Conservation (phyloP, 2,888 invertebrate genomes). For the Xestobium rufovillosum region DNA sequence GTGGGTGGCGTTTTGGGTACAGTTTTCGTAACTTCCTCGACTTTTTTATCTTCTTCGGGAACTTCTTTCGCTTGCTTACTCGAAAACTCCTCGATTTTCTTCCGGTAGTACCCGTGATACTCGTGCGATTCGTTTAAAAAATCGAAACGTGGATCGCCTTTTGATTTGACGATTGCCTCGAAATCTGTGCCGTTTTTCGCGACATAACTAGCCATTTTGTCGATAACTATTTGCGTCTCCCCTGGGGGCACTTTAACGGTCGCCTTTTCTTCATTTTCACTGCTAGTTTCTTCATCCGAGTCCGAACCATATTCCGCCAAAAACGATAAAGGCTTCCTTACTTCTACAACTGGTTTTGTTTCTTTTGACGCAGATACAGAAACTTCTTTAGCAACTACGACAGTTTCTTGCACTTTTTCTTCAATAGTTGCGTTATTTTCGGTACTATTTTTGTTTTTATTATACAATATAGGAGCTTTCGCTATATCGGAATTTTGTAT, state of each 20-base stretch:
- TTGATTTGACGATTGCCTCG: constrained; percentile 77
- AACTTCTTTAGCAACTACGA: constrained; percentile 7
- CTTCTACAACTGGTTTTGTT: neutral
- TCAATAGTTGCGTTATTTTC: neutral
- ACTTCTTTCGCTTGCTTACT: constrained; percentile 31
- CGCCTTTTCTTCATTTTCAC: constrained; percentile 20
- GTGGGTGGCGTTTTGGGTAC: constrained; percentile 13
- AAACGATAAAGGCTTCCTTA: constrained; percentile 24
- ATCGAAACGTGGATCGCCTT: constrained; percentile 78
- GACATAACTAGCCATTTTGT: constrained; percentile 95
- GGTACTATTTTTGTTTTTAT: too few relatives aligned
- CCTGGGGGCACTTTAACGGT: constrained; percentile 62
- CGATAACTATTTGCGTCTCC: constrained; percentile 79
- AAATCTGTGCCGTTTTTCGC: constrained; percentile 92
- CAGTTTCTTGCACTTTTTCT: constrained; percentile 8
- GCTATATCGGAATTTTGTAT: constrained; percentile 24
- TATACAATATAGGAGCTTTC: constrained; percentile 43
- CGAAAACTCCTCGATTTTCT: constrained; percentile 50
- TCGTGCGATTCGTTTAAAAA: constrained; percentile 74
- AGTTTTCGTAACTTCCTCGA: constrained; percentile 24
- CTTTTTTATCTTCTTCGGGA: constrained; percentile 37
- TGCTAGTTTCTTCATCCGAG: constrained; percentile 30
- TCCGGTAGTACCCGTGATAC: constrained; percentile 75
- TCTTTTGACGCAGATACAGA: constrained; percentile 5
- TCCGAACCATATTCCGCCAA: constrained; percentile 39